Evolutionary conservation across 2,888 invertebrate species (phyloP).

Genomic region (Noctua comes): DNA sequence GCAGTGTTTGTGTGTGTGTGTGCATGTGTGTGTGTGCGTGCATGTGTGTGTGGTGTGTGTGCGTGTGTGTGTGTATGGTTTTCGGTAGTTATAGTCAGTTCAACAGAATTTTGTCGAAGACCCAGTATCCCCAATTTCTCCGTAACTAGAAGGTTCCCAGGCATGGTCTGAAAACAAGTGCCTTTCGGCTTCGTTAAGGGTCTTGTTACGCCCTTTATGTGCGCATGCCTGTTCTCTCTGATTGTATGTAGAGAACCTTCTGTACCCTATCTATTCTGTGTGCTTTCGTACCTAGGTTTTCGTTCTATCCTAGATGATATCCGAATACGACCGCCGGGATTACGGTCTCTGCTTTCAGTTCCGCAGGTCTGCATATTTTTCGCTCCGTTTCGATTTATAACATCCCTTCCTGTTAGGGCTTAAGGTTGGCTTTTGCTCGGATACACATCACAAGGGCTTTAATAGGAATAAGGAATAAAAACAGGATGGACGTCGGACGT

Average conservation of each 20-base stretch:
- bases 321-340: conserved; percentile 57
- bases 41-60: too few species aligned
- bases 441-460: conserved; percentile 57
- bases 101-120: neutral
- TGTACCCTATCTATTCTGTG: neutral
- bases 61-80: too few species aligned
- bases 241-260: neutral
- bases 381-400: conserved; percentile 64
- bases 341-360: conserved; percentile 62
- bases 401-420: conserved; percentile 49
- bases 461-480: conserved; percentile 60
- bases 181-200: too few species aligned
- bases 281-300: conserved; percentile 38
- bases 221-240: neutral
- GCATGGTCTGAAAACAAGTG: too few species aligned
- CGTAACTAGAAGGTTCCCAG: too few species aligned
- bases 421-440: conserved; percentile 63
- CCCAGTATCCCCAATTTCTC: too few species aligned
- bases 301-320: conserved; percentile 42
- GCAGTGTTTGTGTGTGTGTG: too few species aligned
- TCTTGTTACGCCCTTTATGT: neutral
- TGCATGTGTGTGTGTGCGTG: too few species aligned
- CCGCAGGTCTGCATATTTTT: conserved; percentile 67
- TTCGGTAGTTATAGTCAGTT: neutral
- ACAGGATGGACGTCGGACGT: conserved; percentile 44